These are phyloP conservation scores for Thomomys bottae DNA, from an alignment of 2,113 vertebrate species.

Conservation along the genomic window DNA sequence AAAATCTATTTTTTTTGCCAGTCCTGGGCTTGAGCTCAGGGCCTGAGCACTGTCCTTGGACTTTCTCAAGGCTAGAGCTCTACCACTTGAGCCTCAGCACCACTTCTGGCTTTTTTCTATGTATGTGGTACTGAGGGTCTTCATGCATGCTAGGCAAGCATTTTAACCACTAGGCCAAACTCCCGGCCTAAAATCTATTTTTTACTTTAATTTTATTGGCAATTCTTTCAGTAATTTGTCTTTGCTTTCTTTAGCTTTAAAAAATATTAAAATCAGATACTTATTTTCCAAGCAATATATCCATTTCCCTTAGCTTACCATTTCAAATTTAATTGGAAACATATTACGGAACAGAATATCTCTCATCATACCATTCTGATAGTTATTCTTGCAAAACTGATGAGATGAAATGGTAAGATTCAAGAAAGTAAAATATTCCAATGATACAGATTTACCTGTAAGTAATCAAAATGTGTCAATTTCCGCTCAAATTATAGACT, in stretches of 20 bases:
- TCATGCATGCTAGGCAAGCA: no score
- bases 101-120: no score
- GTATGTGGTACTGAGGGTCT: no score
- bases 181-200: no score
- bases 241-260: background rate
- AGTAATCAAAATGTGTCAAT: background rate
- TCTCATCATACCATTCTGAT: background rate
- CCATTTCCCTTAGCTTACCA: background rate
- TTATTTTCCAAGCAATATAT: background rate
- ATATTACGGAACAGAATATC: background rate
- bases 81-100: no score
- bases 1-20: background rate
- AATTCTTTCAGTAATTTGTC: background rate
- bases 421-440: background rate
- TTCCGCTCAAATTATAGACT: background rate
- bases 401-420: background rate
- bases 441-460: background rate
- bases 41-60: no score
- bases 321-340: background rate
- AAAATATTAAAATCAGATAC: constrained; percentile 1
- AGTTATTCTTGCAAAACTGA: background rate
- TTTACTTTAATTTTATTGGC: background rate
- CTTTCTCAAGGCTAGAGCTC: no score
- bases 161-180: no score
- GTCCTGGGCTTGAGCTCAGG: no score